phyloP scores from a whole-genome alignment of 2,888 invertebrate genomes.

The Dicranocentrus wangi region DNA sequence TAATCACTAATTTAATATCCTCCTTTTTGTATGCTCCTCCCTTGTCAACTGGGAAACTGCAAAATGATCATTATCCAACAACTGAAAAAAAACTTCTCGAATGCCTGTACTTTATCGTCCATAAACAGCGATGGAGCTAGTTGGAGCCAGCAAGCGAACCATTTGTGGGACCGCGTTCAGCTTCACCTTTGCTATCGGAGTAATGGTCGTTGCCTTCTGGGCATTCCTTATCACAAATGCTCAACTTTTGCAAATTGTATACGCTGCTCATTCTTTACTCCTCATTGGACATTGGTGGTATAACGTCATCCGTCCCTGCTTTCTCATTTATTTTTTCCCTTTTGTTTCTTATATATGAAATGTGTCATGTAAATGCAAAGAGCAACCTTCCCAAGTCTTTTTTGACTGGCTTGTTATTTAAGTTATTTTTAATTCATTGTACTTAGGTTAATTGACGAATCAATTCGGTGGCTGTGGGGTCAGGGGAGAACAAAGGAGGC shows the following conservation, averaged over 20 bases:
- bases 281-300: slow-evolving; percentile 83
- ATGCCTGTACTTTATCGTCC: neutral
- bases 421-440: too few relatives aligned
- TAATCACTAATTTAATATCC: slow-evolving; percentile 1
- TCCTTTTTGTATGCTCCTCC: slow-evolving; percentile 75
- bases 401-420: too few relatives aligned
- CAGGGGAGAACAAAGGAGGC: slow-evolving; percentile 85
- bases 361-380: too few relatives aligned
- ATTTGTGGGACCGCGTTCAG: slow-evolving; percentile 87
- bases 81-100: neutral
- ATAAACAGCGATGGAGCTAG: slow-evolving; percentile 85
- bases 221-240: slow-evolving; percentile 85
- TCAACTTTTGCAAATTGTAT: slow-evolving; percentile 83
- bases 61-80: neutral
- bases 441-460: slow-evolving; percentile 88
- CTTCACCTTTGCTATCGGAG: slow-evolving; percentile 85
- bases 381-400: too few relatives aligned
- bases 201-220: slow-evolving; percentile 89
- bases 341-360: too few relatives aligned
- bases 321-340: too few relatives aligned
- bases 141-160: slow-evolving; percentile 86
- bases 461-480: slow-evolving; percentile 90
- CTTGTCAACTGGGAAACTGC: slow-evolving; percentile 73
- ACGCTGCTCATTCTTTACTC: slow-evolving; percentile 84
- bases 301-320: too few relatives aligned